Conservation (phyloP, 2,888 invertebrate species). For the Hirtodrosophila histrioides region DNA sequence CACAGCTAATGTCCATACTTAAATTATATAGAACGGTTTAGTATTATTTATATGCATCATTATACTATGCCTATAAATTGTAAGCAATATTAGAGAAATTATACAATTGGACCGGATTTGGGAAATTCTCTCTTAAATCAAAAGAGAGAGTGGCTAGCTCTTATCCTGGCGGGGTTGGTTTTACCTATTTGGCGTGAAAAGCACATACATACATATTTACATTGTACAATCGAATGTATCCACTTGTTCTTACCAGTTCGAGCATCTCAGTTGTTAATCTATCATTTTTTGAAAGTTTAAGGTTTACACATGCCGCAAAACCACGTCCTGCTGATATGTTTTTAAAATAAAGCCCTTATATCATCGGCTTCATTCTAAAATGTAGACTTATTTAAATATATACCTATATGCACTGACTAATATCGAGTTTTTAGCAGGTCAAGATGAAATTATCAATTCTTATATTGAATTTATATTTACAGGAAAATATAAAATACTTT, state of each 20-base stretch:
- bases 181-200: neutral
- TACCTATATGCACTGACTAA: too few species aligned
- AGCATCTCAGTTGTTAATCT: neutral
- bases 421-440: too few species aligned
- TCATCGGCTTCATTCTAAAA: too few species aligned
- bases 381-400: too few species aligned
- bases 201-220: neutral
- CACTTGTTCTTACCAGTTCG: constrained; percentile 5
- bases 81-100: neutral
- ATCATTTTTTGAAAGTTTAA: neutral
- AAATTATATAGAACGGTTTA: neutral
- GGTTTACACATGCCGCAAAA: too few species aligned
- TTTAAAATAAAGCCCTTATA: too few species aligned
- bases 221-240: neutral
- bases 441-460: too few species aligned
- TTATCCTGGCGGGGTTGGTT: constrained; percentile 28
- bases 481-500: too few species aligned
- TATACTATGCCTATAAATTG: neutral
- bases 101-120: constrained; percentile 1
- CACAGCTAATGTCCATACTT: neutral
- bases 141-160: constrained; percentile 9
- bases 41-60: neutral
- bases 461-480: too few species aligned
- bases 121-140: constrained; percentile 33
- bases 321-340: too few species aligned